phyloP scores from a whole-genome alignment of 2,888 invertebrate genomes.

The Phania funesta region DNA sequence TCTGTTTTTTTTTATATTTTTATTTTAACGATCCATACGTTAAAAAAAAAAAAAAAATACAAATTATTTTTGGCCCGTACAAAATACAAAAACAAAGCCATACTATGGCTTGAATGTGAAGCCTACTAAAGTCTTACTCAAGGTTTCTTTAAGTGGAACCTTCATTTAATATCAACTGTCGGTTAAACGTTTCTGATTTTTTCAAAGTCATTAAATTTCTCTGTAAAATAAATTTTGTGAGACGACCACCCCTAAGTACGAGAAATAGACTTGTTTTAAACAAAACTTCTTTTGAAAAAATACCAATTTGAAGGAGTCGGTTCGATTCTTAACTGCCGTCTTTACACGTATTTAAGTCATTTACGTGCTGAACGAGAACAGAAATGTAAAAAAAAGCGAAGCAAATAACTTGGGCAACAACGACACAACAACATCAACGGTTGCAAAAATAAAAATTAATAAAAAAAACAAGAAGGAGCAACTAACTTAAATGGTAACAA shows the following conservation, averaged over 20 bases:
- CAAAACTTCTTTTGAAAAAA: not conserved
- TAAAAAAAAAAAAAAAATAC: too few species aligned
- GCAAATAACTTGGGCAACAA: not conserved
- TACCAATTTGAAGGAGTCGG: not conserved
- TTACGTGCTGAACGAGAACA: conserved; percentile 49
- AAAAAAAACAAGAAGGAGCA: conserved; percentile 11
- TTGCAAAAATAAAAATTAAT: not conserved
- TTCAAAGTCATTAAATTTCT: not conserved
- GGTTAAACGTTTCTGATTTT: too few species aligned
- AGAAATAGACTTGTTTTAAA: conserved; percentile 37
- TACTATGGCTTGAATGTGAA: too few species aligned
- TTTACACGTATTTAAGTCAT: conserved; percentile 53
- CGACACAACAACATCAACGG: conserved; percentile 12
- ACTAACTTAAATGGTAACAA: conserved; percentile 63
- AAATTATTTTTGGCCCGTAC: too few species aligned
- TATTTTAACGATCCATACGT: too few species aligned
- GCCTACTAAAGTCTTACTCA: too few species aligned
- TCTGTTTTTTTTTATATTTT: too few species aligned
- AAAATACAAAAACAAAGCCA: too few species aligned
- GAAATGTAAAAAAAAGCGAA: not conserved
- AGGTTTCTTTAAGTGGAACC: too few species aligned
- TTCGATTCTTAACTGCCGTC: conserved; percentile 37
- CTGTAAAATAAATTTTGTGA: not conserved
- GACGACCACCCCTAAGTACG: conserved; percentile 28
- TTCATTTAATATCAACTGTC: too few species aligned